Evolutionary conservation across 2,888 invertebrate species (phyloP).

Genomic region (Chloroclysta siterata): DNA sequence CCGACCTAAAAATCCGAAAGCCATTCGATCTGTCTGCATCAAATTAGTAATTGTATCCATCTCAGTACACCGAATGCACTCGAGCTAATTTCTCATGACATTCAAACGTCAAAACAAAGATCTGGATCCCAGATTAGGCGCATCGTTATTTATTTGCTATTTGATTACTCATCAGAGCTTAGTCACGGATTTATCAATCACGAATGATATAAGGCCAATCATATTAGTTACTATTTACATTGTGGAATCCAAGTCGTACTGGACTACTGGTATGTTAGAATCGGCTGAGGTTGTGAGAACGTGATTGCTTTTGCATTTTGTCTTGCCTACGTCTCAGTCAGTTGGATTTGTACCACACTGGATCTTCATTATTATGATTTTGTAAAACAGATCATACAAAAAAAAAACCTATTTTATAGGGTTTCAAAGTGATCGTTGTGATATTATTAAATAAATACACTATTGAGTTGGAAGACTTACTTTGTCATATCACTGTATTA

Average conservation of each 20-base stretch:
- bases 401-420: too few relatives aligned
- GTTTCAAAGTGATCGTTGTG: too few relatives aligned
- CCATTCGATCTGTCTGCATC: background rate
- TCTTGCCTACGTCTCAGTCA: too few relatives aligned
- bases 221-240: slow-evolving; percentile 26
- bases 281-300: background rate
- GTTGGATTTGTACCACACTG: too few relatives aligned
- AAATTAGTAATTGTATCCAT: slow-evolving; percentile 4
- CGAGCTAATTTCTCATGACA: slow-evolving; percentile 35
- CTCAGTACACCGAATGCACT: slow-evolving; percentile 12
- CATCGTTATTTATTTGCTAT: slow-evolving; percentile 38
- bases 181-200: slow-evolving; percentile 38
- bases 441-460: too few relatives aligned
- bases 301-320: background rate
- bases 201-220: slow-evolving; percentile 32
- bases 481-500: too few relatives aligned
- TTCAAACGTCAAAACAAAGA: slow-evolving; percentile 41
- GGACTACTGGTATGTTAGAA: background rate
- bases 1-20: background rate
- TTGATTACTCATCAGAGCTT: slow-evolving; percentile 33
- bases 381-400: too few relatives aligned
- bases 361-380: too few relatives aligned
- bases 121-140: slow-evolving; percentile 27
- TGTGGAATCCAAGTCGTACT: background rate
- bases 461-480: too few relatives aligned